Percentiles rank a stretch among this genome's conserved stretches.
phyloP scores from a whole-genome alignment of 1,140 invertebrate genomes.

The Brachionus rotundiformis region DNA sequence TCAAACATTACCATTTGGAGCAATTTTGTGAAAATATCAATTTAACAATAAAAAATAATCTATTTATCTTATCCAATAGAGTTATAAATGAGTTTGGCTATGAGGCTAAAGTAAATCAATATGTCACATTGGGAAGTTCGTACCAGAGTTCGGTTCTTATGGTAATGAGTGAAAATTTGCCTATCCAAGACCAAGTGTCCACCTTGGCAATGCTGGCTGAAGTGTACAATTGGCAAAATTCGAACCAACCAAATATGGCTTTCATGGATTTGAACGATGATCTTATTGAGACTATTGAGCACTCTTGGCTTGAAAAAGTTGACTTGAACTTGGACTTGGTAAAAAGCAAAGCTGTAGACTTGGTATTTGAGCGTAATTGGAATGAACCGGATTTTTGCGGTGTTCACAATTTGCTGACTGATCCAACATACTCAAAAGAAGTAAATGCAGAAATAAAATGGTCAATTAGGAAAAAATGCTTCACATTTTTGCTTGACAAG shows the following conservation, averaged over 20 bases:
- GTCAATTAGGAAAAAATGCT: neutral
- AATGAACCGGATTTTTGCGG: neutral
- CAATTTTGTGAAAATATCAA: neutral
- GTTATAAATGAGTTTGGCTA: constrained; percentile 11
- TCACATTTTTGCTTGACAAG: neutral
- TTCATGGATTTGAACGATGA: neutral
- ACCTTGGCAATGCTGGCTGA: neutral
- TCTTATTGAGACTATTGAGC: neutral
- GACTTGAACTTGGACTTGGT: neutral
- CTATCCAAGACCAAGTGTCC: constrained; percentile 4
- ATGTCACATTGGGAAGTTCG: neutral
- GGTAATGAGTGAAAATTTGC: neutral
- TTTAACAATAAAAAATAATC: neutral
- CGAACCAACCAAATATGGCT: neutral
- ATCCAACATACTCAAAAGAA: neutral
- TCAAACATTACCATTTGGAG: neutral
- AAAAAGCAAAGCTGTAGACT: neutral
- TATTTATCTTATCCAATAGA: neutral
- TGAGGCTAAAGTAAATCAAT: neutral
- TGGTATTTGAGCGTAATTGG: neutral
- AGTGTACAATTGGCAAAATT: neutral
- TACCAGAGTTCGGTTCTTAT: neutral
- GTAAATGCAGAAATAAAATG: neutral
- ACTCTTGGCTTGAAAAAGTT: neutral
- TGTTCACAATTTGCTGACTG: neutral